Conservation (phyloP, 37 sponge, comb jelly and placozoan genomes). For the Geodia barretti region DNA sequence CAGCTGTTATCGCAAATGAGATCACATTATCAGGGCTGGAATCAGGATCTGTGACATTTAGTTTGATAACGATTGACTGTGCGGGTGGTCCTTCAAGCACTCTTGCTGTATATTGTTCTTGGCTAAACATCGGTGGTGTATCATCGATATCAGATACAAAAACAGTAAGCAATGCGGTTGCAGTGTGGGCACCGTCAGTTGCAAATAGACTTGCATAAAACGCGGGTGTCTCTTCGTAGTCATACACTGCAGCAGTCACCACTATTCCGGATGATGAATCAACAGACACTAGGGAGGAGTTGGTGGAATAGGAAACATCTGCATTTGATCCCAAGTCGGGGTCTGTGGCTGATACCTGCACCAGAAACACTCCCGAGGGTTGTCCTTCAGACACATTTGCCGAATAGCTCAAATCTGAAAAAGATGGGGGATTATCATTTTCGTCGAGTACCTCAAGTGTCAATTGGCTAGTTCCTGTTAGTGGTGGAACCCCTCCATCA, state of each 20-base stretch:
- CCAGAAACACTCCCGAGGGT: conserved; percentile 15
- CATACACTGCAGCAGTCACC: conserved; percentile 19
- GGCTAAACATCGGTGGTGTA: conserved; percentile 56
- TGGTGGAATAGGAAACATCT: conserved; percentile 24
- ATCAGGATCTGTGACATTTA: conserved; percentile 67
- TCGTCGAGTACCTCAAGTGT: conserved; percentile 54
- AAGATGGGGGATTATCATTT: conserved; percentile 68
- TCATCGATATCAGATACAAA: conserved; percentile 60
- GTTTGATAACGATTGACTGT: conserved; percentile 3
- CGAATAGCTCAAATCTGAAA: conserved; percentile 16
- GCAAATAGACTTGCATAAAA: conserved; percentile 47
- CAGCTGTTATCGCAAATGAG: conserved; percentile 10
- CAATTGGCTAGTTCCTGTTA: conserved; percentile 39
- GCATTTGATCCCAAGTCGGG: conserved; percentile 57
- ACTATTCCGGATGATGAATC: conserved; percentile 40
- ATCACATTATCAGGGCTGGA: conserved; percentile 17
- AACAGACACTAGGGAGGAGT: conserved; percentile 17
- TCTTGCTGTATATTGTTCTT: conserved; percentile 17
- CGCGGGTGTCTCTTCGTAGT: conserved; percentile 20
- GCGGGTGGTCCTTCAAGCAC: conserved; percentile 47
- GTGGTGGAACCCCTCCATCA: conserved; percentile 63
- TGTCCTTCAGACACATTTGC: conserved; percentile 46
- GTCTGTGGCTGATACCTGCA: conserved; percentile 53
- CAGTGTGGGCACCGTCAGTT: conserved; percentile 25
- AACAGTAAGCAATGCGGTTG: conserved; percentile 18